These are phyloP conservation scores for Cotesia vestalis DNA, from an alignment of 1,140 invertebrate species.

Conservation along the genomic window DNA sequence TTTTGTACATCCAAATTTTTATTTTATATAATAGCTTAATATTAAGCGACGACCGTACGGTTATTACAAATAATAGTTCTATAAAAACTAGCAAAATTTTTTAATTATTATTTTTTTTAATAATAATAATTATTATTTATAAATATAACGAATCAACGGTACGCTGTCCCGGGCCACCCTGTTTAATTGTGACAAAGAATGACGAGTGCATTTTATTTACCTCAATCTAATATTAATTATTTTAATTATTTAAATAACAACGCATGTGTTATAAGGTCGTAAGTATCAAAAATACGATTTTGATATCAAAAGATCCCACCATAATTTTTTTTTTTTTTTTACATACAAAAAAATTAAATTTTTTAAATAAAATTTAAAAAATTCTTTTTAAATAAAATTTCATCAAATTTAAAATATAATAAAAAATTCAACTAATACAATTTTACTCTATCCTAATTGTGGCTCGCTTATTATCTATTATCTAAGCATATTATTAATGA, in stretches of 20 bases:
- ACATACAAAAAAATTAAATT: too few relatives aligned
- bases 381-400: too few relatives aligned
- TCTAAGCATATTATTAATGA: conserved; percentile 6
- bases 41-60: conserved; percentile 24
- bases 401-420: too few relatives aligned
- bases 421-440: too few relatives aligned
- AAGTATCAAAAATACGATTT: too few relatives aligned
- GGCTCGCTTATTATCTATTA: conserved; percentile 13
- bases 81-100: conserved; percentile 11
- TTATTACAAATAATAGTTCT: background rate
- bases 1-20: conserved; percentile 25
- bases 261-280: too few relatives aligned
- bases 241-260: conserved; percentile 4
- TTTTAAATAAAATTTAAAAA: too few relatives aligned
- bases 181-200: conserved; percentile 43
- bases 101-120: background rate
- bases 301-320: too few relatives aligned
- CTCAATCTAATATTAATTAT: background rate
- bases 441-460: background rate
- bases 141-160: conserved; percentile 33
- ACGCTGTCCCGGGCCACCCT: conserved; percentile 58
- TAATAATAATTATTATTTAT: background rate
- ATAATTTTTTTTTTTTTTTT: too few relatives aligned
- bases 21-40: conserved; percentile 23
- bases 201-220: conserved; percentile 34